Evolutionary conservation across 2,113 vertebrate genomes (phyloP).

Genomic region (Psammodynastes pulverulentus): DNA sequence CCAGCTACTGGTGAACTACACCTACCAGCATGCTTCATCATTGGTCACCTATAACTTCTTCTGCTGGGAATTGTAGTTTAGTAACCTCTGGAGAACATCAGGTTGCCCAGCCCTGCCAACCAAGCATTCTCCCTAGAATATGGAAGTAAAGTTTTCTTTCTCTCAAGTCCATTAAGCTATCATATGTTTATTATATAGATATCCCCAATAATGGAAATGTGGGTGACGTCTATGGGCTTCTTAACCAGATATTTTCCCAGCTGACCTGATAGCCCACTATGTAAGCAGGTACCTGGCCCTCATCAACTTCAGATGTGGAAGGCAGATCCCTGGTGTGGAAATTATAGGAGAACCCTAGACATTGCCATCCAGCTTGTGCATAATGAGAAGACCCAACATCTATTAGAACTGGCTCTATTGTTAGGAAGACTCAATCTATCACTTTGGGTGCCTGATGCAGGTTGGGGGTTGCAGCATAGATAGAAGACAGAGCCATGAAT

Average conservation of each 20-base stretch:
- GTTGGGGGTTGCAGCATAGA: not conserved
- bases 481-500: not conserved
- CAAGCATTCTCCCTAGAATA: not conserved
- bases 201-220: not conserved
- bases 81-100: not conserved
- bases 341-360: not conserved
- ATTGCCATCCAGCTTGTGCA: not conserved
- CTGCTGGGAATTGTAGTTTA: not conserved
- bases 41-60: not conserved
- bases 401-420: not conserved
- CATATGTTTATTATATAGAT: not conserved
- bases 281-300: not conserved
- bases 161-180: not conserved
- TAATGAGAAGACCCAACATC: not conserved
- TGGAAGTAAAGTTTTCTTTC: not conserved
- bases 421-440: not conserved
- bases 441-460: not conserved
- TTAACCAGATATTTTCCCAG: not conserved
- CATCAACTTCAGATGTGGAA: not conserved
- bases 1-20: not conserved
- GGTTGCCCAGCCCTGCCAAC: not conserved
- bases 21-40: not conserved
- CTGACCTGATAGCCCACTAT: not conserved
- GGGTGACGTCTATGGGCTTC: not conserved
- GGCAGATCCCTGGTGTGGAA: not conserved